phyloP scores from a whole-genome alignment of 2,113 vertebrate genomes.

The Donacobius atricapilla region DNA sequence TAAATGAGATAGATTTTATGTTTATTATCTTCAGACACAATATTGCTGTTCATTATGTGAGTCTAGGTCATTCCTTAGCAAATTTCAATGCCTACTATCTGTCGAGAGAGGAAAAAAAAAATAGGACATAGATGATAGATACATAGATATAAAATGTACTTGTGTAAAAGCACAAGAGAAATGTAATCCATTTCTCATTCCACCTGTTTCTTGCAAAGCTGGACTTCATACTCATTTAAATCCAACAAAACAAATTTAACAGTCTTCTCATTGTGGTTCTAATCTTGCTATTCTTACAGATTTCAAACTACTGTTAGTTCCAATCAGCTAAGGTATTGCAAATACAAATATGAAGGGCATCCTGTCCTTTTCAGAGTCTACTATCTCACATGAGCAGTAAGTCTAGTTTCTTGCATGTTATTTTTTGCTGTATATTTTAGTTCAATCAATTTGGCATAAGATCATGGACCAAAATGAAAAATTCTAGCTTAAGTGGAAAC shows the following conservation, averaged over 20 bases:
- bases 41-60: not conserved
- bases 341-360: not conserved
- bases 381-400: not conserved
- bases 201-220: not conserved
- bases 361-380: not conserved
- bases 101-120: not conserved
- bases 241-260: not conserved
- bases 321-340: not conserved
- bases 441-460: not conserved
- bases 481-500: not conserved
- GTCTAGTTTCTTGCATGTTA: not conserved
- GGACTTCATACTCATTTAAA: not conserved
- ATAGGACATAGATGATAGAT: not conserved
- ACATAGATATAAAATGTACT: rapidly evolving
- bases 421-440: not conserved
- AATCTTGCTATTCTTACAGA: not conserved
- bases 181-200: not conserved
- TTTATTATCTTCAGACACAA: not conserved
- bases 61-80: not conserved
- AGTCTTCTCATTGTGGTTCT: not conserved
- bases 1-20: not conserved
- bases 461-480: not conserved
- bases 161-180: not conserved
- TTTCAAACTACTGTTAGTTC: not conserved
- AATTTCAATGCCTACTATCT: not conserved